Conservation (phyloP, 2,888 invertebrate species). For the Ormyrus labotus region DNA sequence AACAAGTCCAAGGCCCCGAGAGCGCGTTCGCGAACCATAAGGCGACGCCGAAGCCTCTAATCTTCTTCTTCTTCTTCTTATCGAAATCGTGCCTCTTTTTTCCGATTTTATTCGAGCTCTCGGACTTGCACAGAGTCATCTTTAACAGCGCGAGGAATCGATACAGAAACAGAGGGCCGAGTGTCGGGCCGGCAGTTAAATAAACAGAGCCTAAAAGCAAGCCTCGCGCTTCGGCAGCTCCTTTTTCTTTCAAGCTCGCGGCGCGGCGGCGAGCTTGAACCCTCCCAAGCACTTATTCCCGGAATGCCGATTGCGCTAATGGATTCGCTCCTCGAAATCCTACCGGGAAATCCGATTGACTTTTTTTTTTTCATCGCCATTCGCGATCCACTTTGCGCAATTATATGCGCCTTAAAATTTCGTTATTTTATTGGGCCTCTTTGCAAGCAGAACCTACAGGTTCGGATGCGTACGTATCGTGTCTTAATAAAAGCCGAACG, state of each 20-base stretch:
- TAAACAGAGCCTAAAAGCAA: constrained; percentile 48
- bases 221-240: constrained; percentile 14
- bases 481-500: no score
- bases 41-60: no score
- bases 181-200: constrained; percentile 20
- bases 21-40: background rate
- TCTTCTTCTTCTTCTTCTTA: no score
- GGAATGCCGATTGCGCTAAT: constrained; percentile 47
- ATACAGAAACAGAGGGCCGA: background rate
- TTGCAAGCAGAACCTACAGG: no score
- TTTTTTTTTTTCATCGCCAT: constrained; percentile 14
- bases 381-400: constrained; percentile 33
- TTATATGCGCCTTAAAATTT: background rate
- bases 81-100: no score
- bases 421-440: no score
- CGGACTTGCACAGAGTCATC: no score
- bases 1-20: constrained; percentile 62
- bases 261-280: background rate
- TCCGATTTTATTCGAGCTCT: no score
- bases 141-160: no score
- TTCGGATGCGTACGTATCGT: no score
- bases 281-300: constrained; percentile 30
- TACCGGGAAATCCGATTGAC: constrained; percentile 31
- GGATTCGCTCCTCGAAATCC: constrained; percentile 34
- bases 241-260: background rate